Evolutionary conservation across 2,797 vertebrate genomes (phyloP).

Genomic region (Cetoscarus ocellatus): DNA sequence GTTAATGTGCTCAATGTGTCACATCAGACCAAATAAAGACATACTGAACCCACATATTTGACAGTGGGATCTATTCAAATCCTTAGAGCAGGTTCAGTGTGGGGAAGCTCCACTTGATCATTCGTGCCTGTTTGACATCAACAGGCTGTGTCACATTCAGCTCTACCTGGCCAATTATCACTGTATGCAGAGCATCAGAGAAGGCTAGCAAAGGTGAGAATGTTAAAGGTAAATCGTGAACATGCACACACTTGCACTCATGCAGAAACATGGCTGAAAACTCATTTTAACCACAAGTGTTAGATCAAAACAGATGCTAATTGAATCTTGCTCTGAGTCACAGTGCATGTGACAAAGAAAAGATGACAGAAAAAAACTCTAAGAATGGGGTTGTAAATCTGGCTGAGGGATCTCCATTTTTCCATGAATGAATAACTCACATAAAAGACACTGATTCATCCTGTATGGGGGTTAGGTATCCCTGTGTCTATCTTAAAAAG

Average conservation of each 20-base stretch:
- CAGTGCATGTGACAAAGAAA: constrained; percentile 51
- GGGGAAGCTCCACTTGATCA: constrained; percentile 23
- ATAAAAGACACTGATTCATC: constrained; percentile 20
- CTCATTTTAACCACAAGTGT: constrained; percentile 46
- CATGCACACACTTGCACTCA: constrained; percentile 7
- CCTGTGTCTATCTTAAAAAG: constrained; percentile 13
- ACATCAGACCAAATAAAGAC: neutral
- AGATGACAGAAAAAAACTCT: constrained; percentile 26
- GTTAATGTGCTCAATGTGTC: neutral
- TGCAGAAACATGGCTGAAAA: neutral
- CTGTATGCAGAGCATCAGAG: constrained; percentile 32
- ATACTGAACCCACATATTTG: neutral
- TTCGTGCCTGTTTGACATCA: constrained; percentile 59
- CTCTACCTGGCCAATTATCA: constrained; percentile 65
- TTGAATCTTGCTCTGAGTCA: constrained; percentile 56
- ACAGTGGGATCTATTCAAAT: constrained; percentile 14
- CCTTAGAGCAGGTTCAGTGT: neutral
- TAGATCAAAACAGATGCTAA: constrained; percentile 52
- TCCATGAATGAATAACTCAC: constrained; percentile 42
- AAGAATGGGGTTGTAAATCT: constrained; percentile 29
- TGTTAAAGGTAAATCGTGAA: constrained; percentile 23
- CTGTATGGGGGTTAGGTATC: constrained; percentile 20
- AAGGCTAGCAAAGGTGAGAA: constrained; percentile 47
- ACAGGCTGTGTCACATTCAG: constrained; percentile 62
- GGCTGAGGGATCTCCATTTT: constrained; percentile 15